A percentile compares a stretch with the other conserved stretches of the same genome.
These are phyloP conservation scores for Platycercus adscitus DNA, from an alignment of 2,113 vertebrate species.

Conservation along the genomic window DNA sequence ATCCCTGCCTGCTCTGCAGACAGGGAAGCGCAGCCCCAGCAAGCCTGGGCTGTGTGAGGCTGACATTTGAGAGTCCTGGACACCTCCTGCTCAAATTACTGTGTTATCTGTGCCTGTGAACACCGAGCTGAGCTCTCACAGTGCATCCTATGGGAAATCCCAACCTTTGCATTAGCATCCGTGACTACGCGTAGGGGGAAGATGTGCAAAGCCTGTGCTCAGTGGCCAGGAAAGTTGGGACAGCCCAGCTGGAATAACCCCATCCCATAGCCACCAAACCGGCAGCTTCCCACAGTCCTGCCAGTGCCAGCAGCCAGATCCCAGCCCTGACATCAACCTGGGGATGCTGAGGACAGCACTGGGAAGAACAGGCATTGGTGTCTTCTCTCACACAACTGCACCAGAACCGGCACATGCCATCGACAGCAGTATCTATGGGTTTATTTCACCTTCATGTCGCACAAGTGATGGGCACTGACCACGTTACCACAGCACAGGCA, in stretches of 20 bases:
- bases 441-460: neutral
- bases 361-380: neutral
- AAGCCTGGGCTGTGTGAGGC: neutral
- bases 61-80: neutral
- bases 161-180: neutral
- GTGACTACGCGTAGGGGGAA: accelerated
- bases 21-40: neutral
- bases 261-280: accelerated
- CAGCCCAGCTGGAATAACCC: neutral
- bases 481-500: accelerated
- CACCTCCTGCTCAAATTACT: neutral
- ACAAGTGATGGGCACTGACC: neutral
- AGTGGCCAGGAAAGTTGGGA: neutral
- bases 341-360: neutral
- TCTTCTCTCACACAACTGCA: neutral
- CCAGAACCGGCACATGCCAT: neutral
- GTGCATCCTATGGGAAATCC: neutral
- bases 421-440: accelerated
- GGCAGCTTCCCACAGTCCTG: neutral
- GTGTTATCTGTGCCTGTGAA: neutral
- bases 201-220: accelerated
- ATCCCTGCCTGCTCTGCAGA: neutral
- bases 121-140: accelerated
- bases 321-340: neutral
- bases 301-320: neutral